phyloP scores from a whole-genome alignment of 2,888 invertebrate genomes.

The Prenolepis imparis region DNA sequence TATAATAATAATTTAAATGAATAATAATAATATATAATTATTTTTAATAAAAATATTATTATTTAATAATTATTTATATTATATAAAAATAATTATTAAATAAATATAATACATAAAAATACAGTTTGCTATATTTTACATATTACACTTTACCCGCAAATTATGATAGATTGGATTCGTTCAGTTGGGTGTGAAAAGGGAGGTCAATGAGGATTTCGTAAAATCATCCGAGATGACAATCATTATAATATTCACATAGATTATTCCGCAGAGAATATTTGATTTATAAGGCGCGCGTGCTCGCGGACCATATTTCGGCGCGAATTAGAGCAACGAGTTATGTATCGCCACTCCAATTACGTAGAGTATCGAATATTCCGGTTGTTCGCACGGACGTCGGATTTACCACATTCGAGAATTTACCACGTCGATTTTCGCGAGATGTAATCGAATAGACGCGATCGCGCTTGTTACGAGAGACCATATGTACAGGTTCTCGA shows the following conservation, averaged over 20 bases:
- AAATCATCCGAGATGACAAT: background rate
- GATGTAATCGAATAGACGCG: constrained; percentile 68
- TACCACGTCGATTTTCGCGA: constrained; percentile 63
- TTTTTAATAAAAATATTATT: too few species aligned
- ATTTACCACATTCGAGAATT: constrained; percentile 45
- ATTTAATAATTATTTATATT: too few species aligned
- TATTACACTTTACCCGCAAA: background rate
- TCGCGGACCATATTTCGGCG: constrained; percentile 38
- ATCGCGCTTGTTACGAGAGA: constrained; percentile 67
- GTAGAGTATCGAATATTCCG: constrained; percentile 65
- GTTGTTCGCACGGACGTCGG: constrained; percentile 59
- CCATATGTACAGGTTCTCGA: constrained; percentile 33
- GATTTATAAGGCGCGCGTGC: constrained; percentile 42
- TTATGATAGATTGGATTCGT: background rate
- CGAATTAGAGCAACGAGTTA: constrained; percentile 40
- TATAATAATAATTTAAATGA: too few species aligned
- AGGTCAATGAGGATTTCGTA: background rate
- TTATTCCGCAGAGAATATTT: constrained; percentile 20
- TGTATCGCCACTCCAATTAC: constrained; percentile 66
- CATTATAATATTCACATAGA: constrained; percentile 18
- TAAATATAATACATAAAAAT: too few species aligned
- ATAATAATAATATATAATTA: too few species aligned
- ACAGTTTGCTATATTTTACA: background rate
- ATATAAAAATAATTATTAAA: too few species aligned
- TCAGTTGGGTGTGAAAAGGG: too few species aligned